Evolutionary conservation across 2,888 invertebrate species (phyloP).

Genomic region (Sinhomidia bicolor): DNA sequence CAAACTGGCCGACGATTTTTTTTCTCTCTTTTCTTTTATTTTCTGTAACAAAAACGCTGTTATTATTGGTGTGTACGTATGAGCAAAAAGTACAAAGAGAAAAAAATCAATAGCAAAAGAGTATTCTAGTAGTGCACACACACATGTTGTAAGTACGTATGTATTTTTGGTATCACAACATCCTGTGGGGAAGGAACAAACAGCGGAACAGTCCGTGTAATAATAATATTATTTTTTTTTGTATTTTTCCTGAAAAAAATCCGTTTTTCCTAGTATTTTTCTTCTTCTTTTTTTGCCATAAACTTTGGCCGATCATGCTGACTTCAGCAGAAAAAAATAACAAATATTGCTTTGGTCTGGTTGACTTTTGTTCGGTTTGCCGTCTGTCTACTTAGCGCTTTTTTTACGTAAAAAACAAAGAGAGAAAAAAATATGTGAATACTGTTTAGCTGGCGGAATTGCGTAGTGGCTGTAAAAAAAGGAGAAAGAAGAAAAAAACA

Average conservation of each 20-base stretch:
- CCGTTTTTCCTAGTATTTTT: not conserved
- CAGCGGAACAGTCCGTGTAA: conserved; percentile 26
- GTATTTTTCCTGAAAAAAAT: conserved; percentile 32
- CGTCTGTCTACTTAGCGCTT: not conserved
- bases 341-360: not conserved
- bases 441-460: not conserved
- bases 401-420: no score
- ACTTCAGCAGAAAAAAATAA: no score
- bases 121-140: not conserved
- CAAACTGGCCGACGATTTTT: not conserved
- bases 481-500: not conserved
- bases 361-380: not conserved
- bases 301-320: no score
- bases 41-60: not conserved
- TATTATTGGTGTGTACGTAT: not conserved
- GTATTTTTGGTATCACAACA: not conserved
- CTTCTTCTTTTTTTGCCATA: conserved; percentile 1
- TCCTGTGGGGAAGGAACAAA: conserved; percentile 10
- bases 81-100: not conserved
- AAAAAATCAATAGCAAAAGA: conserved; percentile 15
- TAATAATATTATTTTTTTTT: conserved; percentile 28
- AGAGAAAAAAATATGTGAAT: no score
- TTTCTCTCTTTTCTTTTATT: not conserved
- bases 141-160: not conserved
- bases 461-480: not conserved